Percentiles rank a stretch among this genome's conserved stretches.
Evolutionary conservation across 2,797 vertebrate species (phyloP).

Genomic region (Leuciscus waleckii): DNA sequence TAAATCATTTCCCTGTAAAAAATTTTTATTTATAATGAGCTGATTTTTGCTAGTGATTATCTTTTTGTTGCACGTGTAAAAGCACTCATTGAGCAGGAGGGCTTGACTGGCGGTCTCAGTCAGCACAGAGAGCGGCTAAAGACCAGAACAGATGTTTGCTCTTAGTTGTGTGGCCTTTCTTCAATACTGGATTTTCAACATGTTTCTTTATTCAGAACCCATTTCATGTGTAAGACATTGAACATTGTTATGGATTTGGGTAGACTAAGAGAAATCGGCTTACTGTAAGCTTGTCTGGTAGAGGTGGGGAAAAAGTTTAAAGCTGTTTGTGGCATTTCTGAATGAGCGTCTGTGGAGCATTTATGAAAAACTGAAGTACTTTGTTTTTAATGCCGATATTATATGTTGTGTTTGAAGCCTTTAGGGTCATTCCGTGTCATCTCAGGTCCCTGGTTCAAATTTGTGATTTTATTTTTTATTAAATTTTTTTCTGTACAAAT

Average conservation of each 20-base stretch:
- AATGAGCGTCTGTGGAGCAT: background rate
- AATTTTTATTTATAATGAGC: background rate
- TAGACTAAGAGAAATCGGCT: slow-evolving; percentile 23
- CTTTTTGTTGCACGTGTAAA: slow-evolving; percentile 2
- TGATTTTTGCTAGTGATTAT: background rate
- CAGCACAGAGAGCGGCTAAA: slow-evolving; percentile 6
- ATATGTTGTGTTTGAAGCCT: background rate
- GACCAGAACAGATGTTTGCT: slow-evolving; percentile 42
- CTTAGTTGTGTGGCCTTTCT: slow-evolving; percentile 13
- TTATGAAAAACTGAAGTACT: background rate
- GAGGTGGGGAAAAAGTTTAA: background rate
- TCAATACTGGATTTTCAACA: slow-evolving; percentile 1
- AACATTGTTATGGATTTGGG: slow-evolving; percentile 24
- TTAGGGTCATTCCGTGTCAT: background rate
- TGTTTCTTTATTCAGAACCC: slow-evolving; percentile 18
- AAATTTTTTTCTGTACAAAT: too few relatives aligned
- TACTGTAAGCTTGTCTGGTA: background rate
- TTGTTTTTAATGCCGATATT: background rate
- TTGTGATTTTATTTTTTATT: too few relatives aligned
- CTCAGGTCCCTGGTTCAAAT: too few relatives aligned
- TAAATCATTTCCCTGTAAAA: background rate
- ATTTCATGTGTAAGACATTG: slow-evolving; percentile 35
- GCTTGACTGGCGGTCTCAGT: slow-evolving; percentile 12
- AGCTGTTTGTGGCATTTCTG: background rate
- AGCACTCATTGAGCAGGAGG: background rate